phyloP scores from a whole-genome alignment of 1,140 invertebrate species.

The Drosophila littoralis region DNA sequence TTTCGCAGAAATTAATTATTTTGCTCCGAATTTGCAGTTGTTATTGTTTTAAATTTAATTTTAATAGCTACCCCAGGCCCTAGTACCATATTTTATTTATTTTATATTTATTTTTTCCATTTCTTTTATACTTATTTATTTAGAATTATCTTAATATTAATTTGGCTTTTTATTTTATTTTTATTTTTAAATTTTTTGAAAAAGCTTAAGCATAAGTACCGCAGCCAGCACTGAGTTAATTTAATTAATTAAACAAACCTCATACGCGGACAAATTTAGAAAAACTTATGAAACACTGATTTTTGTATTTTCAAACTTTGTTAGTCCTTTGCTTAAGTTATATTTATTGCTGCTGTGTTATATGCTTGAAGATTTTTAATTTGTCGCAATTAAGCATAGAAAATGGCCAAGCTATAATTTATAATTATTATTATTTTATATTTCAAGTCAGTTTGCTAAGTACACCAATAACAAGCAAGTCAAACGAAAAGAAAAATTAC shows the following conservation, averaged over 20 bases:
- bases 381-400: conserved; percentile 2
- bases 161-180: conserved; percentile 57
- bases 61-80: conserved; percentile 75
- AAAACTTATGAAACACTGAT: background rate
- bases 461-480: conserved; percentile 67
- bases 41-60: conserved; percentile 49
- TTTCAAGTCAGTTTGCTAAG: conserved; percentile 48
- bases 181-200: conserved; percentile 41
- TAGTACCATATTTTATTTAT: conserved; percentile 63
- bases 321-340: conserved; percentile 20
- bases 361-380: conserved; percentile 27
- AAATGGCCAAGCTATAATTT: conserved; percentile 16
- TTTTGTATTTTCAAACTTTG: background rate
- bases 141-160: conserved; percentile 71
- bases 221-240: conserved; percentile 43
- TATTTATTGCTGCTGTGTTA: conserved; percentile 25
- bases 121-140: conserved; percentile 30
- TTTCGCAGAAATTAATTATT: conserved; percentile 59
- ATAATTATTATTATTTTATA: conserved; percentile 48
- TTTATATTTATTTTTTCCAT: conserved; percentile 26
- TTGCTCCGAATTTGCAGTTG: conserved; percentile 51
- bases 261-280: conserved; percentile 9
- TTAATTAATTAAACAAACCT: conserved; percentile 7
- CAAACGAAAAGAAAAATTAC: conserved; percentile 19
- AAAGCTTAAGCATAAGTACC: conserved; percentile 54